Evolutionary conservation across 2,797 vertebrate genomes (phyloP).

Genomic region (Malacoctenus gilli): DNA sequence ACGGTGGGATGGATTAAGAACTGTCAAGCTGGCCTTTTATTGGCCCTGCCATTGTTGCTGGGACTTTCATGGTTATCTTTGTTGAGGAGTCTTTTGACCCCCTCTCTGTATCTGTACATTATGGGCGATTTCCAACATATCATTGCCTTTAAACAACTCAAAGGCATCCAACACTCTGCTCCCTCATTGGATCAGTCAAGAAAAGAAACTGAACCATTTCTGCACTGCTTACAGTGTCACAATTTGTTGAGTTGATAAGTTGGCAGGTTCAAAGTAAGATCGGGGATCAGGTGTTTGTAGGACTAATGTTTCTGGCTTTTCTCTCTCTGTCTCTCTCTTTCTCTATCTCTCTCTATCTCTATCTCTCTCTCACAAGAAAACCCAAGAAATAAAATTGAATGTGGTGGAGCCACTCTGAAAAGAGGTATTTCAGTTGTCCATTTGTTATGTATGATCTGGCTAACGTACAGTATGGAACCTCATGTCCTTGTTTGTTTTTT

Average conservation of each 20-base stretch:
- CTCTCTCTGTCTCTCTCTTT: conserved; percentile 55
- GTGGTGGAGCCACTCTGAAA: conserved; percentile 69
- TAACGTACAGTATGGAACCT: too few species aligned
- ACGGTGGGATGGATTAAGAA: too few species aligned
- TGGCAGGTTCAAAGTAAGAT: conserved; percentile 65
- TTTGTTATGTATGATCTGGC: too few species aligned
- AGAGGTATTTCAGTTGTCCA: too few species aligned
- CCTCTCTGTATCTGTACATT: too few species aligned
- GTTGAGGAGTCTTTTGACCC: too few species aligned
- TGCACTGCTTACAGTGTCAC: conserved; percentile 74
- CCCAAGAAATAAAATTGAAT: conserved; percentile 73
- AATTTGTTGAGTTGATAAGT: conserved; percentile 61
- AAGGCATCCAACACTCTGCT: conserved; percentile 18
- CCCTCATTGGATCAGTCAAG: conserved; percentile 40
- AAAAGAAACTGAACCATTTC: conserved; percentile 65
- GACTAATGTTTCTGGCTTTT: conserved; percentile 68
- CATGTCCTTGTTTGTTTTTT: too few species aligned
- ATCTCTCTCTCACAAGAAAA: conserved; percentile 70
- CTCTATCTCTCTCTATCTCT: too few species aligned
- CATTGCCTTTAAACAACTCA: conserved; percentile 7
- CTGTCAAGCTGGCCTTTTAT: too few species aligned
- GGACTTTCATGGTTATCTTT: too few species aligned
- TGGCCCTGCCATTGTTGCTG: too few species aligned
- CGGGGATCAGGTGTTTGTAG: conserved; percentile 72
- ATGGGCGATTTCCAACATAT: too few species aligned